These are phyloP conservation scores for Crocallis elinguaria DNA, from an alignment of 2,888 invertebrate genomes.

Conservation along the genomic window DNA sequence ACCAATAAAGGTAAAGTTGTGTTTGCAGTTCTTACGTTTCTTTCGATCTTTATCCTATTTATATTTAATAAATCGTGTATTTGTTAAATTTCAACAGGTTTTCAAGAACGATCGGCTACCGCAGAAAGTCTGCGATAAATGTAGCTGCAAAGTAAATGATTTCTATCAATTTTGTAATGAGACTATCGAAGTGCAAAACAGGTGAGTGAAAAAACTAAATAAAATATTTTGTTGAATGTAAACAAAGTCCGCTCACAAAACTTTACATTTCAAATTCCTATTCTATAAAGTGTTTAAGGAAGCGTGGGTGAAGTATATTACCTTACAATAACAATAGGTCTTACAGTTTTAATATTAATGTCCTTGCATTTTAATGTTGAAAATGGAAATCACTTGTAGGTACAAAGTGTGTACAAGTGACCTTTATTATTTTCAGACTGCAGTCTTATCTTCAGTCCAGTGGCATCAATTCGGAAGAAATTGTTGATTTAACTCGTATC, in stretches of 20 bases:
- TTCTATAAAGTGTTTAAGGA: neutral
- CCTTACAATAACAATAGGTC: constrained; percentile 1
- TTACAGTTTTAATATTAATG: constrained; percentile 7
- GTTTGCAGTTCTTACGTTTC: constrained; percentile 3
- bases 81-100: constrained; percentile 75
- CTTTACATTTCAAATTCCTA: too few species aligned
- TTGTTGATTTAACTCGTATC: constrained; percentile 58
- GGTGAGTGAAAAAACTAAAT: constrained; percentile 60
- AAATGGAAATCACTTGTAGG: neutral
- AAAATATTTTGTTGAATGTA: too few species aligned
- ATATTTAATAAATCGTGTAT: constrained; percentile 9
- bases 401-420: neutral
- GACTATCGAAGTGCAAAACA: constrained; percentile 87
- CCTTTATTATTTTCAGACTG: constrained; percentile 52
- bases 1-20: constrained; percentile 87
- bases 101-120: constrained; percentile 87
- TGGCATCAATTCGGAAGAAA: constrained; percentile 40
- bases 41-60: constrained; percentile 20
- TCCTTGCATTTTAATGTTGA: constrained; percentile 14
- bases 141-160: constrained; percentile 89
- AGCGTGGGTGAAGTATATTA: neutral
- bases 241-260: neutral
- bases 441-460: constrained; percentile 46
- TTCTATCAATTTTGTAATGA: constrained; percentile 90
- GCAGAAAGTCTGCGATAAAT: constrained; percentile 89